These are phyloP conservation scores for mouse (Mus musculus) DNA, from an alignment of 2,113 vertebrate genomes.

Conservation along the genomic window GRCm39 chr9:20384001-20384500, in stretches of 20 bases:
- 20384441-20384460: not conserved
- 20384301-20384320: not conserved
- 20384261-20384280: not conserved
- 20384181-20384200: not conserved
- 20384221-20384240: not conserved
- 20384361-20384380: constrained; percentile 56
- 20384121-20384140: not conserved
- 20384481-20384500: not conserved
- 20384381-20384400: not conserved
- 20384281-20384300: not conserved
- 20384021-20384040: not conserved
- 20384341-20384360: constrained; percentile 31
- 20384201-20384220: not conserved
- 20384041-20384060: not conserved
- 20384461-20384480: not conserved
- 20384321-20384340: constrained; percentile 1
- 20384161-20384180: not conserved
- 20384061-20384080: not conserved
- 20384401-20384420: not conserved
- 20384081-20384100: not conserved
- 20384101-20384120: too few species aligned
- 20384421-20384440: not conserved
- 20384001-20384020: not conserved
- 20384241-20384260: not conserved
- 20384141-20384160: not conserved